These are phyloP conservation scores for Mesembrinibis cayennensis DNA, from an alignment of 2,113 vertebrate genomes.

Conservation along the genomic window DNA sequence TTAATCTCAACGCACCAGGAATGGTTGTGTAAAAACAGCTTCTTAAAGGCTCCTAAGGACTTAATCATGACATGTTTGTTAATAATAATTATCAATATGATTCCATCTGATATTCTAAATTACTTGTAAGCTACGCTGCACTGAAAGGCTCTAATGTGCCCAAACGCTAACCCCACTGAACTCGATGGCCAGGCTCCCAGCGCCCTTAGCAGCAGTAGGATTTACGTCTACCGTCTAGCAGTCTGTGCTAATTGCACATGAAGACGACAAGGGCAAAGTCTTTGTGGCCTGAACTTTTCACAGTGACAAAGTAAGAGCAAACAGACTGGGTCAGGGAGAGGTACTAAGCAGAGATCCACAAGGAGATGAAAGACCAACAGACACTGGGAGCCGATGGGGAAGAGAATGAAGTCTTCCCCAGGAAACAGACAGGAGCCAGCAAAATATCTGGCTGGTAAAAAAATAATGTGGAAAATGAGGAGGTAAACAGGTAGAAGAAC, in stretches of 20 bases:
- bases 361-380: not conserved
- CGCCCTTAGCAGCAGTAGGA: not conserved
- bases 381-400: not conserved
- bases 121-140: not conserved
- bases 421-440: not conserved
- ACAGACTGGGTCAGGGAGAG: not conserved
- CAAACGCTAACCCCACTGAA: not conserved
- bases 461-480: not conserved
- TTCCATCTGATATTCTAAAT: not conserved
- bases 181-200: not conserved
- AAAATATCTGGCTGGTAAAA: not conserved
- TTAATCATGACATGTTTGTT: not conserved
- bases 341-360: not conserved
- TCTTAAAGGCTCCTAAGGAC: not conserved
- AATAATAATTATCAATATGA: constrained; percentile 8
- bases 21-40: not conserved
- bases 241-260: constrained; percentile 14
- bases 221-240: not conserved
- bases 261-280: not conserved
- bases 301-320: not conserved
- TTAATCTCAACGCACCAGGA: constrained; percentile 46
- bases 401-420: not conserved
- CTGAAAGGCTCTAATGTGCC: not conserved
- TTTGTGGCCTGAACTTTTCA: not conserved
- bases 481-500: not conserved